phyloP scores from a whole-genome alignment of 2,888 invertebrate species.

The Limenitis camilla region DNA sequence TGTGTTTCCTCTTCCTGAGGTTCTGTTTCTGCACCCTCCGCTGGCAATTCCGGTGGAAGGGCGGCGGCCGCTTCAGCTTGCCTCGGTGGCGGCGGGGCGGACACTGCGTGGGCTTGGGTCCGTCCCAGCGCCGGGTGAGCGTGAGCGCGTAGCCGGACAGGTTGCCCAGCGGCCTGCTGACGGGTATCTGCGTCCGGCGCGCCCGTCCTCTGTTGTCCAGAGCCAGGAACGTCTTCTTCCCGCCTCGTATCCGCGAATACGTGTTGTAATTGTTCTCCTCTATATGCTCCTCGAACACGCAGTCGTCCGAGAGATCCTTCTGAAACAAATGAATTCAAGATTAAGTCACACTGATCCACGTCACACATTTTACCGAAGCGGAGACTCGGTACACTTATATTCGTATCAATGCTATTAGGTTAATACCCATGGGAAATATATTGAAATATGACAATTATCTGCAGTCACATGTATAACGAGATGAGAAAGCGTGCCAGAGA shows the following conservation, averaged over 20 bases:
- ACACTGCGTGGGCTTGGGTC: slow-evolving; percentile 50
- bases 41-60: slow-evolving; percentile 62
- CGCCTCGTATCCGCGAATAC: slow-evolving; percentile 81
- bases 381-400: too few species aligned
- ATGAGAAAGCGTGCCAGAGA: slow-evolving; percentile 18
- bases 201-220: slow-evolving; percentile 83
- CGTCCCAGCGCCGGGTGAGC: slow-evolving; percentile 55
- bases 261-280: slow-evolving; percentile 90
- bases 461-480: slow-evolving; percentile 9
- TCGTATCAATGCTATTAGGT: background rate
- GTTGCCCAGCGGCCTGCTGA: slow-evolving; percentile 79
- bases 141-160: slow-evolving; percentile 84
- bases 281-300: slow-evolving; percentile 90
- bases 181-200: slow-evolving; percentile 81
- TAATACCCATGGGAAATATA: background rate
- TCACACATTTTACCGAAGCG: background rate
- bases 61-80: slow-evolving; percentile 61
- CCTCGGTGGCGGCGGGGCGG: slow-evolving; percentile 59
- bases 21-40: slow-evolving; percentile 66
- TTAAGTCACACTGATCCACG: background rate
- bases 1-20: slow-evolving; percentile 65
- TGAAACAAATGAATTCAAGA: slow-evolving; percentile 75
- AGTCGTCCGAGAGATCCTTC: slow-evolving; percentile 88
- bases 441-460: background rate
- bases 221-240: slow-evolving; percentile 84